A percentile compares a stretch with the other conserved stretches of the same genome.
Conservation (phyloP, 2,113 vertebrate species). For the Mandrillus leucophaeus region DNA sequence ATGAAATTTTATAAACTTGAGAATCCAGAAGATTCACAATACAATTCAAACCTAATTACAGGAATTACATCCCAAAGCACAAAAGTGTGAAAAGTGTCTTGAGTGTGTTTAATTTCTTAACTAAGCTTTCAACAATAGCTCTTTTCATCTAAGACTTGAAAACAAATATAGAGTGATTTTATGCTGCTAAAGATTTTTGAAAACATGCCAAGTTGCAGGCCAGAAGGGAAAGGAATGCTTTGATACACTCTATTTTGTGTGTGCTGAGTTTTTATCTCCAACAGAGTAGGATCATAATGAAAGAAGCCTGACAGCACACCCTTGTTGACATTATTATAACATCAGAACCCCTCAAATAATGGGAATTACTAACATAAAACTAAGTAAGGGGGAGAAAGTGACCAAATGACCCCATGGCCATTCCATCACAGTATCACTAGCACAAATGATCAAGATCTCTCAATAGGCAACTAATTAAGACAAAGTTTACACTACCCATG, state of each 20-base stretch:
- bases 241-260: background rate
- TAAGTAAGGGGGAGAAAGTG: background rate
- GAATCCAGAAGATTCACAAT: background rate
- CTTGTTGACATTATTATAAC: background rate
- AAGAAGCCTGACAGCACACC: background rate
- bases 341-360: background rate
- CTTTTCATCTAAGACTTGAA: constrained; percentile 51
- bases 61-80: constrained; percentile 36
- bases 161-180: constrained; percentile 46
- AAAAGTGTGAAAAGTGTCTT: background rate
- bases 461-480: background rate
- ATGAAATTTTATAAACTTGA: constrained; percentile 14
- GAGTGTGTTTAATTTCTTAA: constrained; percentile 41
- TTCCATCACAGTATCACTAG: background rate
- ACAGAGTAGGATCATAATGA: background rate
- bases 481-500: background rate
- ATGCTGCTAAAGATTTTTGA: constrained; percentile 1
- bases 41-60: constrained; percentile 62
- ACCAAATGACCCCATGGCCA: background rate
- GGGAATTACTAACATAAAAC: background rate
- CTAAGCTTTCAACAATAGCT: constrained; percentile 35
- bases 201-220: background rate
- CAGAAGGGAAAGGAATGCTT: background rate
- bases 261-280: background rate
- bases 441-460: background rate